Evolutionary conservation across 2,888 invertebrate species (phyloP), one percentile per base, ranked within the genome.

Genomic region (Imbricaverruca yamaguchii): DNA sequence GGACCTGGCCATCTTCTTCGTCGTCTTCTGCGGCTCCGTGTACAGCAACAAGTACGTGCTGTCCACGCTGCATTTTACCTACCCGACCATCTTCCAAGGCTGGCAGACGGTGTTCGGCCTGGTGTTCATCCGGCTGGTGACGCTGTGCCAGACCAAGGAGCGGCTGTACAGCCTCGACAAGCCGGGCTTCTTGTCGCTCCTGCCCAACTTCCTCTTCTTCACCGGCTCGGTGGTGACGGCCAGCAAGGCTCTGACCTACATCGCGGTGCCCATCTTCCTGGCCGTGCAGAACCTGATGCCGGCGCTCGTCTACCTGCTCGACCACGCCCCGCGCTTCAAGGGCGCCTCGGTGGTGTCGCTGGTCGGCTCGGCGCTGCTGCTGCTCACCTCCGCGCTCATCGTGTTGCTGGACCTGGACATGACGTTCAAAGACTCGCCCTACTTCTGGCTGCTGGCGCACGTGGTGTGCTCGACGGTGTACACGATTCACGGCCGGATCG

Each of bases 51-150:
- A 86, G 85, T 86, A 85, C 84, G 86, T 86, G 74, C 82, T 86
- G 77, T 85, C 86, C 67, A 84, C 85, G 81, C 83, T 86, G 69
- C 84, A 84, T 59, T 86, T 86, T 82, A 85, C 85, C 1, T 86
- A 85, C 82, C 86, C 86, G 21, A 86, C 86, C 39, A 85, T 86
- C 55, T 86, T 85, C 82, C 86, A 86, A 85, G 86, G 86, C 82
- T 86, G 86, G 86, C 86, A 86, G 82, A 86, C 86, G 25, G 81
- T 86, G 57, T 84, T 86, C 39, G 85, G 85, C 18, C 85, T 84
- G 55, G 81, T 86, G 11, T 83, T 86, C 57, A 83, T 86, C 9
- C 84, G 84, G 74, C 81, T 84, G n/a, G 81, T 85, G 53, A 82
- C 82, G 15, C 81, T 83, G 67, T 83, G 82, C 53, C 83, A 82